Conservation (phyloP, 2,113 vertebrate genomes). For the Sylvia atricapilla region DNA sequence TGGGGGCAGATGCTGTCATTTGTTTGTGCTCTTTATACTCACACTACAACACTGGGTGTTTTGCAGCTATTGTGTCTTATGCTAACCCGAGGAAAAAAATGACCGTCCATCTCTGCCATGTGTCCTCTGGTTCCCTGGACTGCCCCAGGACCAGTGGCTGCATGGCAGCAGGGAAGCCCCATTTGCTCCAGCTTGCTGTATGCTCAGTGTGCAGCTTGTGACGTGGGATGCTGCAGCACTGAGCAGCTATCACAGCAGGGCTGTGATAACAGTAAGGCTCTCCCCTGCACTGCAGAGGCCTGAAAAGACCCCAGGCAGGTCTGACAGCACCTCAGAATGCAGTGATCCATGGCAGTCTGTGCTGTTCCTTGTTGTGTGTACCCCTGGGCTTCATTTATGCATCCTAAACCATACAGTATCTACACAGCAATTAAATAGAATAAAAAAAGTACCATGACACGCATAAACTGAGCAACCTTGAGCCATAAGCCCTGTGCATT, state of each 20-base stretch:
- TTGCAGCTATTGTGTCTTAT: background rate
- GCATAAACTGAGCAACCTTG: background rate
- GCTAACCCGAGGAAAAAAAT: background rate
- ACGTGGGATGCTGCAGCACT: rapidly evolving
- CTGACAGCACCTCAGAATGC: background rate
- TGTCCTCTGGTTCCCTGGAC: background rate
- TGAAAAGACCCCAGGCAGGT: background rate
- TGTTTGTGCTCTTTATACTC: background rate
- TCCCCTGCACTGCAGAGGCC: background rate
- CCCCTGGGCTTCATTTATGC: background rate
- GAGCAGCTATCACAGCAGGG: background rate
- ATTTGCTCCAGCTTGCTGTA: background rate
- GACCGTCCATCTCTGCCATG: background rate
- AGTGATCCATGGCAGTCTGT: rapidly evolving
- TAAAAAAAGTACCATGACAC: rapidly evolving
- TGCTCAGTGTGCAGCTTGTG: rapidly evolving
- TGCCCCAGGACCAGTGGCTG: background rate
- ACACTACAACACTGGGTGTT: background rate
- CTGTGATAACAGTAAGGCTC: rapidly evolving
- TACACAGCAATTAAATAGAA: background rate
- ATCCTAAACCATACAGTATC: background rate
- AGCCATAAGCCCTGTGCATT: background rate
- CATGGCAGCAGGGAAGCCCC: background rate
- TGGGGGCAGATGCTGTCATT: background rate
- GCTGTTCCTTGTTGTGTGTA: background rate